Conservation (phyloP, 1,140 invertebrate species). For the Tribolium castaneum region DNA sequence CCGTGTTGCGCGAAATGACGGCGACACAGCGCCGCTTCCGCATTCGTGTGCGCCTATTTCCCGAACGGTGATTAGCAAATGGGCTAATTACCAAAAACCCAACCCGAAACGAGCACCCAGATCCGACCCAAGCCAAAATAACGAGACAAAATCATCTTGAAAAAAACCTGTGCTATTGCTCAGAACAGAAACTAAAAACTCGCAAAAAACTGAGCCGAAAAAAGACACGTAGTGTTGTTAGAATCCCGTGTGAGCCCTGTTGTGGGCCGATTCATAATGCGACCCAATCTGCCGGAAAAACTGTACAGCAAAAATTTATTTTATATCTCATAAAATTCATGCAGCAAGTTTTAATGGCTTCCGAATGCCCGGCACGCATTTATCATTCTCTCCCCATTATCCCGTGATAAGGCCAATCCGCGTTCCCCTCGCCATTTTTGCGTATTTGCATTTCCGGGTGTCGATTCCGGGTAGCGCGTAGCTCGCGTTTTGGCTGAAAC, state of each 20-base stretch:
- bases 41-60: slow-evolving; percentile 18
- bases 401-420: background rate
- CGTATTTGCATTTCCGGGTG: background rate
- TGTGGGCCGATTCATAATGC: too few species aligned
- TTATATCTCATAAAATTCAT: too few species aligned
- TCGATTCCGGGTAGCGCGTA: slow-evolving; percentile 31
- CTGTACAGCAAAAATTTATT: too few species aligned
- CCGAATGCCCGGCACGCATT: background rate
- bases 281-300: too few species aligned
- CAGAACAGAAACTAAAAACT: too few species aligned
- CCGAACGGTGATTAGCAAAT: background rate
- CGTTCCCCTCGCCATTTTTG: background rate
- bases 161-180: too few species aligned
- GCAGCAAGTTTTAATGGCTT: background rate
- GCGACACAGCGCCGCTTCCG: slow-evolving; percentile 16
- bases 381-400: background rate
- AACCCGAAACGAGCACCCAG: too few species aligned
- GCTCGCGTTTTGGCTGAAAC: slow-evolving; percentile 21
- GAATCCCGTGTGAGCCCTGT: too few species aligned
- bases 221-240: too few species aligned
- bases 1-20: slow-evolving; percentile 19
- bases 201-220: too few species aligned
- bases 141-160: too few species aligned
- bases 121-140: too few species aligned
- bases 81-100: background rate